phyloP scores from a whole-genome alignment of 2,888 invertebrate genomes.

The Phasia obesa region DNA sequence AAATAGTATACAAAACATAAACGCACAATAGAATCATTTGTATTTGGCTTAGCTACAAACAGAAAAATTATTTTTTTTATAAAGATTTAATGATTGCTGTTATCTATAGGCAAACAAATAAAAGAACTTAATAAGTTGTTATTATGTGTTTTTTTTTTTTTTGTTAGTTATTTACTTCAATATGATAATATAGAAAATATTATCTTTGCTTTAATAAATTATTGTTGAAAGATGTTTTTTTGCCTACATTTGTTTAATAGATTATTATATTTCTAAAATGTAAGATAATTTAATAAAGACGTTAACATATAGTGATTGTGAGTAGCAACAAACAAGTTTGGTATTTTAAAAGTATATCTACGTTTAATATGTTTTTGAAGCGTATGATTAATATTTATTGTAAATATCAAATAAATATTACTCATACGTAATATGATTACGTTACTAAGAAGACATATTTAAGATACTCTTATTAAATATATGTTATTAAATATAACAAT shows the following conservation, averaged over 20 bases:
- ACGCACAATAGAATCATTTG: too few relatives aligned
- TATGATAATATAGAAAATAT: not conserved
- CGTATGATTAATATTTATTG: constrained; percentile 16
- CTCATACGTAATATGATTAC: not conserved
- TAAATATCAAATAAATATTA: not conserved
- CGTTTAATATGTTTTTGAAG: too few relatives aligned
- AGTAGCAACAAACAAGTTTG: not conserved
- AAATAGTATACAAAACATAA: too few relatives aligned
- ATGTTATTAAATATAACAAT: too few relatives aligned
- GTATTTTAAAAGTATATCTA: too few relatives aligned
- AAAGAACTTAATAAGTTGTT: not conserved
- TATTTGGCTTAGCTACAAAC: not conserved
- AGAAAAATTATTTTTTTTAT: not conserved
- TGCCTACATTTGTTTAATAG: not conserved
- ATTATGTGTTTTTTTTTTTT: not conserved
- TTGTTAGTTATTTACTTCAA: too few relatives aligned
- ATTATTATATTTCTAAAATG: not conserved
- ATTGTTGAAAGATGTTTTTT: not conserved
- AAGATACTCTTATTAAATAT: too few relatives aligned
- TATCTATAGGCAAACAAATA: constrained; percentile 10
- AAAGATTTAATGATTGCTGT: constrained; percentile 1
- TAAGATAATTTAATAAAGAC: too few relatives aligned
- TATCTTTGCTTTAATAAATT: constrained; percentile 6
- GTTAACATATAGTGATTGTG: not conserved
- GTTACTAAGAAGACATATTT: too few relatives aligned